phyloP scores from a whole-genome alignment of 2,113 vertebrate species.

The Thunnus thynnus region DNA sequence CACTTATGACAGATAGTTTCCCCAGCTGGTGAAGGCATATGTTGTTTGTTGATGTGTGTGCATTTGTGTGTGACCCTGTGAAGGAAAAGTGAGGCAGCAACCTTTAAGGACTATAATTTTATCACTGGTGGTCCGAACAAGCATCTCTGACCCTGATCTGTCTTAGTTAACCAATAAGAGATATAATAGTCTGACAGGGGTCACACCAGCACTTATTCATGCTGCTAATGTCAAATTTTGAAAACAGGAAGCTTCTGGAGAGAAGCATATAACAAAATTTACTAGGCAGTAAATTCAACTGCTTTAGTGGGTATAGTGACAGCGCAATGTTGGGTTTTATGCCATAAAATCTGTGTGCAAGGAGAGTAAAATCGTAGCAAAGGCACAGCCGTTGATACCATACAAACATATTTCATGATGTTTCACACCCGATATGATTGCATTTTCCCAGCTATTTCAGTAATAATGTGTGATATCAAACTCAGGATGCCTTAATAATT shows the following conservation, averaged over 20 bases:
- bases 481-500: slow-evolving; percentile 57
- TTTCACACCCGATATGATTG: slow-evolving; percentile 44
- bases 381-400: slow-evolving; percentile 8
- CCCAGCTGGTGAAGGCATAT: slow-evolving; percentile 22
- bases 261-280: slow-evolving; percentile 60
- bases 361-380: slow-evolving; percentile 36
- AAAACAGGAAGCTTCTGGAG: slow-evolving; percentile 67
- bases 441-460: slow-evolving; percentile 41
- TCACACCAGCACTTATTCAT: slow-evolving; percentile 70
- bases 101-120: slow-evolving; percentile 54
- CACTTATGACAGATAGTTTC: slow-evolving; percentile 10
- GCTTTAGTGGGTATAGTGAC: slow-evolving; percentile 55
- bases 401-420: slow-evolving; percentile 41
- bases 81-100: slow-evolving; percentile 11
- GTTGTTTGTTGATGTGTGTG: slow-evolving; percentile 12
- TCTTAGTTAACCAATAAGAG: slow-evolving; percentile 76
- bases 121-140: slow-evolving; percentile 48
- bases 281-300: slow-evolving; percentile 62
- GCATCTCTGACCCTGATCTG: slow-evolving; percentile 61
- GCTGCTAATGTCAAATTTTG: slow-evolving; percentile 67
- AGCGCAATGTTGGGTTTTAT: slow-evolving; percentile 58
- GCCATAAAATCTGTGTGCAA: slow-evolving; percentile 42
- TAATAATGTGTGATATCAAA: slow-evolving; percentile 51
- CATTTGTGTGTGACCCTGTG: slow-evolving; percentile 8
- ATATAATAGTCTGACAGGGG: slow-evolving; percentile 69